phyloP scores from a whole-genome alignment of 1,140 invertebrate species.

The Eufriesea mexicana region DNA sequence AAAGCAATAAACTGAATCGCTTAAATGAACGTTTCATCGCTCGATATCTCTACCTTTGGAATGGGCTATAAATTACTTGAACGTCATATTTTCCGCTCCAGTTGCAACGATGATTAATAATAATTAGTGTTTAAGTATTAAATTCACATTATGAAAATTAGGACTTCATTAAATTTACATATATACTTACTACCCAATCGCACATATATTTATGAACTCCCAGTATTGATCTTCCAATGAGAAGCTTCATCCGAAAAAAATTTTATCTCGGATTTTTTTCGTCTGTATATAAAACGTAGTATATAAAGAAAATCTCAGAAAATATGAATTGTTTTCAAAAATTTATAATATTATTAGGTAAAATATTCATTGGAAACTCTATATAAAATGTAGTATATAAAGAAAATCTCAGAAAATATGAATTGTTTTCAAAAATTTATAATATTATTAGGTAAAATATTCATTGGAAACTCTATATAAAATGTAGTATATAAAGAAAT shows the following conservation, averaged over 20 bases:
- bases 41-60: background rate
- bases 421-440: too few relatives aligned
- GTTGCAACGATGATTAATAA: background rate
- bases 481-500: background rate
- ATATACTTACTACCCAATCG: background rate
- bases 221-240: background rate
- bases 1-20: background rate
- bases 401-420: too few relatives aligned
- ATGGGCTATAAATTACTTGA: background rate
- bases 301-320: too few relatives aligned
- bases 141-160: background rate
- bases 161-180: background rate
- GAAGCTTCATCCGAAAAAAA: background rate
- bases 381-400: background rate
- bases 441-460: too few relatives aligned
- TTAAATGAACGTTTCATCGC: background rate
- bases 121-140: background rate
- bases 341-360: too few relatives aligned
- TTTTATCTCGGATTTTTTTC: background rate
- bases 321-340: too few relatives aligned
- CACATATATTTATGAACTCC: background rate
- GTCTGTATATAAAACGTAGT: background rate
- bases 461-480: background rate
- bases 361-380: too few relatives aligned
- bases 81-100: background rate